Conservation (phyloP, 1,140 invertebrate genomes). For the Bombus affinis region DNA sequence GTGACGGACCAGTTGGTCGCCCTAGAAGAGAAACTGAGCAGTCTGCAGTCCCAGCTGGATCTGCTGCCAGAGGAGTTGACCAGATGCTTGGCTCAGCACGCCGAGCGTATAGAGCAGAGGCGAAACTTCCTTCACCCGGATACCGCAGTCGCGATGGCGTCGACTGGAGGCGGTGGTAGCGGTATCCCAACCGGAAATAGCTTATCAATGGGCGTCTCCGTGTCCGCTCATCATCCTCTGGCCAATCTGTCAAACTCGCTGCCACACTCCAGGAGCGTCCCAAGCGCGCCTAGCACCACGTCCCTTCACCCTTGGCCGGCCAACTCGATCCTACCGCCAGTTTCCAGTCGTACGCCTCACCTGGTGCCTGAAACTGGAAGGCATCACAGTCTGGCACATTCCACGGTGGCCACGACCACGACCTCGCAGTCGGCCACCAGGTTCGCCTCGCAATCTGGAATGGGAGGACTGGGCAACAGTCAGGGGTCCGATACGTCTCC, state of each 20-base stretch:
- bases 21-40: constrained; percentile 93
- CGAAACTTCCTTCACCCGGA: constrained; percentile 93
- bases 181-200: constrained; percentile 74
- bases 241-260: constrained; percentile 81
- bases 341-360: constrained; percentile 87
- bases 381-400: constrained; percentile 77
- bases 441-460: constrained; percentile 76
- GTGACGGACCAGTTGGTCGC: constrained; percentile 93
- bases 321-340: constrained; percentile 88
- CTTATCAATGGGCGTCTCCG: constrained; percentile 72
- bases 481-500: constrained; percentile 79
- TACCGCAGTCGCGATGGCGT: constrained; percentile 85
- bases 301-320: constrained; percentile 87
- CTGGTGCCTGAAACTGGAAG: constrained; percentile 87
- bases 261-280: constrained; percentile 84
- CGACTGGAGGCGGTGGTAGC: constrained; percentile 76
- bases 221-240: constrained; percentile 70
- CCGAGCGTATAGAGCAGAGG: constrained; percentile 87
- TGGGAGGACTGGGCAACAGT: constrained; percentile 78
- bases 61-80: constrained; percentile 91
- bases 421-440: constrained; percentile 76
- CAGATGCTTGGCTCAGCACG: constrained; percentile 87
- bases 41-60: constrained; percentile 91
- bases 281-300: constrained; percentile 79
- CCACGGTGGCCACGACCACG: constrained; percentile 78